Evolutionary conservation across 2,888 invertebrate genomes (phyloP), one percentile per base, ranked within the genome.

Genomic region (Carcina quercana): DNA sequence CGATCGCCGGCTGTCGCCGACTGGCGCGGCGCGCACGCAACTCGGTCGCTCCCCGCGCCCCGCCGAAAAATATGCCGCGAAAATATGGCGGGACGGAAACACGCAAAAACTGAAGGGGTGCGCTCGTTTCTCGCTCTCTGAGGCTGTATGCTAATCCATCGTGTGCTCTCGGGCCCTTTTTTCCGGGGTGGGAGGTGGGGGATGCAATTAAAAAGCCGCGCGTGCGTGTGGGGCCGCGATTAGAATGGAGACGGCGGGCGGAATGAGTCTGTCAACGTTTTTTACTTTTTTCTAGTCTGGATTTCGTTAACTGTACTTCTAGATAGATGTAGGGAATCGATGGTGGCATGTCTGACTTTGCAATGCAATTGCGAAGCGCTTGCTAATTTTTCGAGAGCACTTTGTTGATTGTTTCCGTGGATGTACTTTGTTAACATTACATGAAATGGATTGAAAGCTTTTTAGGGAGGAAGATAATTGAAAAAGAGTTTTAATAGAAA

Each of bases 131-230:
- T 66, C 65, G 59, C 59, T 53, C 55, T 59, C 45, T 39, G 78
- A 76, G 75, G 76, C 75, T 80, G 74, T 80, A 82, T 83, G 82
- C 82, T 83, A 83, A 83, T 83, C 80, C 79, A 69, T 76, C 76
- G 74, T 73, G 64, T 61, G 56, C 68, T 68, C 59, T 64, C n/a
- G n/a, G 24, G 53, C 50, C 60, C 69, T 76, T 78, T 76, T 79
- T 78, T 80, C 78, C 75, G 74, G 78, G 75, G 76, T 73, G 60
- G 62, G 57, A 62, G 65, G 65, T 53, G 59, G 70, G 79, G 79
- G 79, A 73, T 75, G 80, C 82, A 82, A 83, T 82, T 83, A 82
- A 80, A 78, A 80, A 78, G 60, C 74, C 80, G 82, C 82, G 82
- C 82, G 80, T 79, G 82, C 80, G 82, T 67, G 68, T 75, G 79